Evolutionary conservation across 2,113 vertebrate genomes (phyloP).

Genomic region (Benitochromis conjunctus): DNA sequence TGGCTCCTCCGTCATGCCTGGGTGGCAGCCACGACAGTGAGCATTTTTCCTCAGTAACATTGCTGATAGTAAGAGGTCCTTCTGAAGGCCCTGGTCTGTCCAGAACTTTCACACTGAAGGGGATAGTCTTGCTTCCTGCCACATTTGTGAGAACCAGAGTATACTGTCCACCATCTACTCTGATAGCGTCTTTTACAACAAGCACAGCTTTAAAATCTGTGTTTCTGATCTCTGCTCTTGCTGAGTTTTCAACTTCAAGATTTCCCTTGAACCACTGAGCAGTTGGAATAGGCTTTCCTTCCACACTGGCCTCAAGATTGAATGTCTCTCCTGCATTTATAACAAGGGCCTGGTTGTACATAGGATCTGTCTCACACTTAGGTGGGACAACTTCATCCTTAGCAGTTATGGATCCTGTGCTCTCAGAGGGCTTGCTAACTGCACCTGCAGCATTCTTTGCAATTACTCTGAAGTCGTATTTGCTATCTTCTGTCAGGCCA

Average conservation of each 20-base stretch:
- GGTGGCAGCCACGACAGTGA: slow-evolving; percentile 91
- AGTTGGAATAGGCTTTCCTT: slow-evolving; percentile 89
- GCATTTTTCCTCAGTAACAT: slow-evolving; percentile 94
- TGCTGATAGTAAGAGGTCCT: slow-evolving; percentile 88
- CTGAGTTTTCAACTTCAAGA: slow-evolving; percentile 88
- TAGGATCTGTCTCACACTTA: slow-evolving; percentile 87
- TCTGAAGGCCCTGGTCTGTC: slow-evolving; percentile 93
- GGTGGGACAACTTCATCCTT: slow-evolving; percentile 95
- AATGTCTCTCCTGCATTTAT: slow-evolving; percentile 95
- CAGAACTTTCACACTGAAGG: slow-evolving; percentile 90
- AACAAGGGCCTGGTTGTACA: slow-evolving; percentile 88
- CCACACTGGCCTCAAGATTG: slow-evolving; percentile 86
- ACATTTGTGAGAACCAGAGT: slow-evolving; percentile 92
- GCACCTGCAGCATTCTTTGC: slow-evolving; percentile 93
- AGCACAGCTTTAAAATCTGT: slow-evolving; percentile 89
- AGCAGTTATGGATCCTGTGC: slow-evolving; percentile 91
- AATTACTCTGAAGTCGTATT: slow-evolving; percentile 97
- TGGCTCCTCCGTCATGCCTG: slow-evolving; percentile 90
- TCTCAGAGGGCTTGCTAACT: slow-evolving; percentile 91
- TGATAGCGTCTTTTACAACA: slow-evolving; percentile 90
- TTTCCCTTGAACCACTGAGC: slow-evolving; percentile 93
- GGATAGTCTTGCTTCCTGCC: slow-evolving; percentile 87
- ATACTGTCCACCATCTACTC: slow-evolving; percentile 94
- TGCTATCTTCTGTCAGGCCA: slow-evolving; percentile 90
- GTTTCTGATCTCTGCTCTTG: slow-evolving; percentile 91